Percentiles rank a stretch among this genome's conserved stretches.
Conservation (phyloP, 2,113 vertebrate genomes). For the Colistium nudipinnis region DNA sequence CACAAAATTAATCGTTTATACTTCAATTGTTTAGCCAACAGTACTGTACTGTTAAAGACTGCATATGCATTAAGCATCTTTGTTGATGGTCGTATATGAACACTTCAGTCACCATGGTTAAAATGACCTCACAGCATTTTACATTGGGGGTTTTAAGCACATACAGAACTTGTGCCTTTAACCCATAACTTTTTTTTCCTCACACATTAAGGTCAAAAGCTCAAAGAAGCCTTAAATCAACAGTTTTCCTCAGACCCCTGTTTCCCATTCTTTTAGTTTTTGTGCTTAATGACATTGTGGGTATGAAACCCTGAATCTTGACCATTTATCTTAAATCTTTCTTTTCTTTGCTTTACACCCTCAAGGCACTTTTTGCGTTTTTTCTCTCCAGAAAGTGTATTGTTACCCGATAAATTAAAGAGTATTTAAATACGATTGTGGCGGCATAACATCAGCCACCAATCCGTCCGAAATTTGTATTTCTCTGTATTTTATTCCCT, state of each 20-base stretch:
- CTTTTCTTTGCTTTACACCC: background rate
- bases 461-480: constrained; percentile 23
- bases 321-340: background rate
- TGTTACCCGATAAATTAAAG: background rate
- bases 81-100: background rate
- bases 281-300: background rate
- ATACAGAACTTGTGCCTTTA: constrained; percentile 16
- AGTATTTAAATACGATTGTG: constrained; percentile 2
- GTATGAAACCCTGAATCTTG: constrained; percentile 12
- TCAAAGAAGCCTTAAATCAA: constrained; percentile 5
- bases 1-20: constrained; percentile 1
- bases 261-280: background rate
- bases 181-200: background rate
- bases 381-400: background rate
- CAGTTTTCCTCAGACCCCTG: background rate
- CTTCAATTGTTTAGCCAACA: constrained; percentile 5
- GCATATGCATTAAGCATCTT: constrained; percentile 12
- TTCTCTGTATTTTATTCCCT: background rate
- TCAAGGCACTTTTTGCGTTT: background rate
- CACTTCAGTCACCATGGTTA: background rate
- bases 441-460: background rate
- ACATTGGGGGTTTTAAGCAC: background rate
- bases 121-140: background rate
- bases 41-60: constrained; percentile 25
- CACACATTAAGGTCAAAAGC: constrained; percentile 7